Evolutionary conservation across 1,140 invertebrate genomes (phyloP).

Genomic region (Listronotus oregonensis): DNA sequence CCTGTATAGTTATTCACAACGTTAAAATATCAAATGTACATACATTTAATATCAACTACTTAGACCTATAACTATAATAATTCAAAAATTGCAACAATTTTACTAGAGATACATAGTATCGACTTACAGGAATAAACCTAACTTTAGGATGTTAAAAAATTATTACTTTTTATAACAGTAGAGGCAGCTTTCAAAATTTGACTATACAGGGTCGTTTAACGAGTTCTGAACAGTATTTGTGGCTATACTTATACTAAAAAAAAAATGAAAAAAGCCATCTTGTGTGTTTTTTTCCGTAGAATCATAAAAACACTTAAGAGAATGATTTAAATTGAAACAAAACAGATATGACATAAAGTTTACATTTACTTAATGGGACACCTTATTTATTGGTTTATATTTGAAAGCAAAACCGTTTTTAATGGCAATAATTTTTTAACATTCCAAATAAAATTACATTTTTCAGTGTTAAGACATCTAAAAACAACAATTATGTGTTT

Average conservation of each 20-base stretch:
- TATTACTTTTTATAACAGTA: conserved; percentile 4
- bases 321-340: too few species aligned
- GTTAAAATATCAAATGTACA: conserved; percentile 32
- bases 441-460: conserved; percentile 49
- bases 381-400: too few species aligned
- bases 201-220: too few species aligned
- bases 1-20: conserved; percentile 21
- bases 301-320: too few species aligned
- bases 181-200: too few species aligned
- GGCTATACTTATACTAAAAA: too few species aligned
- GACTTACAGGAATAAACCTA: conserved; percentile 47
- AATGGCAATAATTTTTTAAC: conserved; percentile 37
- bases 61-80: conserved; percentile 30
- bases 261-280: too few species aligned
- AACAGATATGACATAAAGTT: too few species aligned
- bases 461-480: conserved; percentile 26
- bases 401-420: too few species aligned
- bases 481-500: conserved; percentile 19
- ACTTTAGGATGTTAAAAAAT: conserved; percentile 36
- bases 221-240: too few species aligned
- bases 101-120: conserved; percentile 58
- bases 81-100: conserved; percentile 57
- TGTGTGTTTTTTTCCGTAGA: too few species aligned
- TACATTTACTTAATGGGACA: too few species aligned
- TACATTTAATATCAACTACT: conserved; percentile 29